These are phyloP conservation scores for Caenorhabditis wallacei DNA, from an alignment of 2,888 invertebrate genomes.

Conservation along the genomic window DNA sequence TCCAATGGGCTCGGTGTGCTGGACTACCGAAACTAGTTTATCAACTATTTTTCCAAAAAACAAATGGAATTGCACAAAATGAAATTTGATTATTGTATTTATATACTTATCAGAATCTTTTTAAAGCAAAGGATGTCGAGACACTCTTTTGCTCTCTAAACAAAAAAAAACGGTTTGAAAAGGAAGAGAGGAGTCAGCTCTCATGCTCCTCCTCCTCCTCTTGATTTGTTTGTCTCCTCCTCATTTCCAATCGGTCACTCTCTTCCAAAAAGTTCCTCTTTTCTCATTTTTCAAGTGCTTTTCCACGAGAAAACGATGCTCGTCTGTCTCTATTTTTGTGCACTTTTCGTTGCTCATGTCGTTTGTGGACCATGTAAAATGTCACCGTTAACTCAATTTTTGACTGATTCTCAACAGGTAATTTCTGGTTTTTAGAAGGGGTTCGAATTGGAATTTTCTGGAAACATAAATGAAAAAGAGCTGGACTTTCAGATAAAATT, in stretches of 20 bases:
- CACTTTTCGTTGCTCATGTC: constrained; percentile 1
- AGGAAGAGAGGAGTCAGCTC: not conserved
- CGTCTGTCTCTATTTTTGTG: constrained; percentile 12
- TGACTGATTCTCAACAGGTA: constrained; percentile 61
- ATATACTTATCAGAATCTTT: not conserved
- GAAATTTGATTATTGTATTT: not conserved
- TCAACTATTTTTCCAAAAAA: not conserved
- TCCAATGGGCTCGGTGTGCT: constrained; percentile 12
- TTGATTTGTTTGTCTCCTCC: constrained; percentile 34
- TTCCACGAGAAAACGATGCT: constrained; percentile 3
- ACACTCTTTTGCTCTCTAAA: constrained; percentile 13
- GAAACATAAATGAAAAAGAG: not conserved
- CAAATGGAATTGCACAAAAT: not conserved
- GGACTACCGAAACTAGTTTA: constrained; percentile 4
- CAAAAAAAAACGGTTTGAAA: constrained; percentile 33
- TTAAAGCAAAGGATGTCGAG: not conserved
- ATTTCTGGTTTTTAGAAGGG: not conserved
- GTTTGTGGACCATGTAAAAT: constrained; percentile 57
- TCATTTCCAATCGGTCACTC: constrained; percentile 42
- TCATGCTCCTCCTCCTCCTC: constrained; percentile 29
- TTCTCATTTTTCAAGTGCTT: constrained; percentile 23
- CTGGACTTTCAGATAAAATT: too few species aligned
- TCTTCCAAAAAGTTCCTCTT: not conserved
- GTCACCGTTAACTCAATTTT: constrained; percentile 58
- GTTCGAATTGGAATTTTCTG: not conserved